Evolutionary conservation across 1,140 invertebrate genomes (phyloP), one percentile per base, ranked within the genome.

Genomic region (Helicorthomorpha holstii): DNA sequence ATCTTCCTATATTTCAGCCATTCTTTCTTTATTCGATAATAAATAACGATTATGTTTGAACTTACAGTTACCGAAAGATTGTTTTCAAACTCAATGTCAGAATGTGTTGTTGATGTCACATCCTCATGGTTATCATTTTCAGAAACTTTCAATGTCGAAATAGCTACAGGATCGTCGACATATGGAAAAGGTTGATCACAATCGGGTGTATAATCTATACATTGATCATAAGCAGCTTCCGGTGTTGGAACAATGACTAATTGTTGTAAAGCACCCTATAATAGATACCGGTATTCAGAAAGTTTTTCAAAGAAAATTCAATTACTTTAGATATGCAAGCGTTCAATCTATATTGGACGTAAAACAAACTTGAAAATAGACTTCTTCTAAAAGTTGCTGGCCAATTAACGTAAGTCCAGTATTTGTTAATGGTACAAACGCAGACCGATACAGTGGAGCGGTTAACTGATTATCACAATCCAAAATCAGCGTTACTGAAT

Each of bases 171-270:
- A 7, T 49, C 54, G 1, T 7, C 2, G 1, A 44, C 29, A 23
- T 56, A 56, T 21, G 58, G 57, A n/a, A 68, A 56, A 2, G 66
- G 61, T 10, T 48, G 26, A 34, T 65, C 59, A 61, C 85, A 88
- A 56, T 82, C 70, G 2, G 78, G 77, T 22, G 80, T 76, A 59
- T 78, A 78, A 38, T 60, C 58, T 1, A 69, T 66, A 60, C 85
- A 88, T 52, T 85, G 72, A 51, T 87, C 82, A 63, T 83, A 89
- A 1, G 84, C 85, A 43, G 79, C 76, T 59, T 85, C 82, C 10
- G 85, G 82, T 55, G 73, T 76, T 47, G 77, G 71, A 25, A 79
- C 73, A 34, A 90, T 75, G 57, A 78, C 71, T 47, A 89, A 64
- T 59, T 84, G 66, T 68, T 88, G 81, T 24, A 90, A 71, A 58